Percentiles rank a stretch among this genome's conserved stretches.
These are phyloP conservation scores for Helicoverpa assulta DNA, from an alignment of 2,888 invertebrate genomes.

Conservation along the genomic window DNA sequence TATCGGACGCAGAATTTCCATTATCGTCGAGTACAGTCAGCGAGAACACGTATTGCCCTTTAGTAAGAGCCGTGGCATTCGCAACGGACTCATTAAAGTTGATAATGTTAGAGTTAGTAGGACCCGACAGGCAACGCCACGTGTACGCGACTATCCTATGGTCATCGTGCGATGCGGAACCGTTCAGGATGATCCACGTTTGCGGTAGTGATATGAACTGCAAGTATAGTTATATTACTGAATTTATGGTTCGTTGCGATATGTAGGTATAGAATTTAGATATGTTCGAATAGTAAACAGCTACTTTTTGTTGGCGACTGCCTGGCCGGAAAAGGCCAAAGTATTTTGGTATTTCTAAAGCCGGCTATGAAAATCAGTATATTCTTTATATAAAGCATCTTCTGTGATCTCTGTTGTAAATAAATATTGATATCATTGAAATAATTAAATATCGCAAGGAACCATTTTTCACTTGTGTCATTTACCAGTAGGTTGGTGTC, in stretches of 20 bases:
- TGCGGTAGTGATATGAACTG: constrained; percentile 95
- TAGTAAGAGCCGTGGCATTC: constrained; percentile 95
- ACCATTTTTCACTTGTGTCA: constrained; percentile 22
- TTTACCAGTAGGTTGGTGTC: constrained; percentile 27
- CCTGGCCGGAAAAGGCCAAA: too few relatives aligned
- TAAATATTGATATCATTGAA: not conserved
- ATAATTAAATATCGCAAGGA: constrained; percentile 15
- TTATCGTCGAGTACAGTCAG: constrained; percentile 96
- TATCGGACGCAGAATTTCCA: constrained; percentile 94
- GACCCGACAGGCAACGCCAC: constrained; percentile 95
- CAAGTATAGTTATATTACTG: constrained; percentile 64
- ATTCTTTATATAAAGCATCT: too few relatives aligned
- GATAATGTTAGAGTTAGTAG: constrained; percentile 89
- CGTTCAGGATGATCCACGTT: constrained; percentile 95
- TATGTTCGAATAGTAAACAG: not conserved
- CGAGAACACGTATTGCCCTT: constrained; percentile 95
- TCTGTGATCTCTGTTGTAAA: too few relatives aligned
- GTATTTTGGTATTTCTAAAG: too few relatives aligned
- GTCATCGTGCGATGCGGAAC: constrained; percentile 95
- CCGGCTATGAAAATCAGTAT: too few relatives aligned
- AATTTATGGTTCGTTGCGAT: constrained; percentile 20
- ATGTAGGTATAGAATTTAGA: not conserved
- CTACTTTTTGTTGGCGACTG: too few relatives aligned
- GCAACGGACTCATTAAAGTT: constrained; percentile 92
- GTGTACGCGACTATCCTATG: constrained; percentile 94